Conservation (phyloP, 2,797 vertebrate species). For the Sebastolobus altivelis region DNA sequence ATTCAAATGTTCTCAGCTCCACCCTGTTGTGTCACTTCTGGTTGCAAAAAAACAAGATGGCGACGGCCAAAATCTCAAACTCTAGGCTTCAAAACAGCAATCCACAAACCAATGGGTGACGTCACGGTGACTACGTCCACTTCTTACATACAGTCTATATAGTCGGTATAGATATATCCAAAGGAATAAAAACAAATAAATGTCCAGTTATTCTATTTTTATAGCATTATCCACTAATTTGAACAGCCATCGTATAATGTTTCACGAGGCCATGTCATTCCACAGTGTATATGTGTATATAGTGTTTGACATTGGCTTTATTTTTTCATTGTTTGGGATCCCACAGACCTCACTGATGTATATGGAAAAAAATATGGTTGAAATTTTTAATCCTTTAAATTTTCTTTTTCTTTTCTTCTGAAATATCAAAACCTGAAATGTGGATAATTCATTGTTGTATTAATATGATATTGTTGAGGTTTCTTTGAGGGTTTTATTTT, state of each 20-base stretch:
- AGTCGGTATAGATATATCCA: background rate
- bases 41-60: too few relatives aligned
- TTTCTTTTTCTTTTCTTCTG: background rate
- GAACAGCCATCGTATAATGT: too few relatives aligned
- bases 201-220: background rate
- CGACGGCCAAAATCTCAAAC: too few relatives aligned
- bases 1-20: too few relatives aligned
- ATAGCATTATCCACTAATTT: background rate
- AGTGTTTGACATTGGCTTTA: background rate
- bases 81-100: too few relatives aligned
- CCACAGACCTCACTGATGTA: background rate
- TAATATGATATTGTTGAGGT: background rate
- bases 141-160: too few relatives aligned
- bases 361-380: background rate
- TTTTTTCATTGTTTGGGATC: background rate
- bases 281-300: too few relatives aligned
- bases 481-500: background rate
- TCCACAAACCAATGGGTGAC: too few relatives aligned
- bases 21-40: too few relatives aligned
- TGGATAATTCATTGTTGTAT: background rate
- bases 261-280: too few relatives aligned
- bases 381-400: background rate
- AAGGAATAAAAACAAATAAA: background rate
- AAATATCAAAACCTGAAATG: background rate
- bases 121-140: too few relatives aligned